Evolutionary conservation across 2,113 vertebrate genomes (phyloP).

Genomic region (Gopherus evgoodei): DNA sequence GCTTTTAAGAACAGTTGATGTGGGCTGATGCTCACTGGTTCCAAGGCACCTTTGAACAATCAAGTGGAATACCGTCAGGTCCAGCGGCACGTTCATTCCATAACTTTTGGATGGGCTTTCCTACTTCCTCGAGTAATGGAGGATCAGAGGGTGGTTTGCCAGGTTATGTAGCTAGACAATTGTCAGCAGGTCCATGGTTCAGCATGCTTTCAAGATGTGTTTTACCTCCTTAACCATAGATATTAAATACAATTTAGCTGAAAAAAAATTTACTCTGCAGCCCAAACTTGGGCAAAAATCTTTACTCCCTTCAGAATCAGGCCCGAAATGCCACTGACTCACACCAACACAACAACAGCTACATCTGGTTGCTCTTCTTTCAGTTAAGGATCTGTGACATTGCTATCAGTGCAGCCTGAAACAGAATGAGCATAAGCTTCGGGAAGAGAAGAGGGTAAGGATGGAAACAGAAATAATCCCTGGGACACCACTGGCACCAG

Average conservation of each 20-base stretch:
- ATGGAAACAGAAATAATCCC: conserved; percentile 53
- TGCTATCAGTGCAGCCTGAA: conserved; percentile 16
- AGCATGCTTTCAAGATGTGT: not conserved
- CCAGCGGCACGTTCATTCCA: not conserved
- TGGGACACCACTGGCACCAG: conserved; percentile 58
- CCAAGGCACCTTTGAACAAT: not conserved
- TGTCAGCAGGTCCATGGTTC: not conserved
- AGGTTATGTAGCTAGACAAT: not conserved
- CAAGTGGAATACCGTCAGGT: not conserved
- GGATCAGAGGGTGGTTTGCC: not conserved
- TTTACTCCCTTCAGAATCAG: rapidly evolving
- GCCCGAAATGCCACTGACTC: rapidly evolving
- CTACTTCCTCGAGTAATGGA: not conserved
- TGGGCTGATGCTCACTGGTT: not conserved
- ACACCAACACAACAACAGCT: conserved; percentile 15
- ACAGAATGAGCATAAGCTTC: conserved; percentile 52
- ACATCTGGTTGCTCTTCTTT: not conserved
- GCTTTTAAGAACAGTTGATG: not conserved
- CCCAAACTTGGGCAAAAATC: not conserved
- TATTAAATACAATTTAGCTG: not conserved
- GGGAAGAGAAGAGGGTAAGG: conserved; percentile 44
- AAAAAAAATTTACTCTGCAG: rapidly evolving
- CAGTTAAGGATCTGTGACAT: conserved; percentile 22
- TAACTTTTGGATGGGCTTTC: not conserved
- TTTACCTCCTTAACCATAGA: not conserved